Evolutionary conservation across 2,113 vertebrate genomes (phyloP), one percentile per base, ranked within the genome.

Genomic region (Pycnonotus jocosus): DNA sequence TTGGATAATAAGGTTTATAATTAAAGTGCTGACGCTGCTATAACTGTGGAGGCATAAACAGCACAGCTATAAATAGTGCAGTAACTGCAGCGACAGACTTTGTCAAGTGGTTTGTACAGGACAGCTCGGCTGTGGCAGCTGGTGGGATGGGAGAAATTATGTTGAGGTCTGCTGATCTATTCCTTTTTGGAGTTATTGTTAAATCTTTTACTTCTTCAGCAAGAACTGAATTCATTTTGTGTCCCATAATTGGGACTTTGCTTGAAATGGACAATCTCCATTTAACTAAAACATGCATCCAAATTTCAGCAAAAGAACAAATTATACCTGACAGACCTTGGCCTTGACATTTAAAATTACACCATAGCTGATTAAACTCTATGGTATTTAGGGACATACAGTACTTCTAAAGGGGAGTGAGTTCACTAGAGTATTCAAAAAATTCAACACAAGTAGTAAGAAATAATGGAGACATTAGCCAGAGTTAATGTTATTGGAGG

Each of bases 21-120:
- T 97, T 97, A 97, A 97, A 97, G 78, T 96, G 97, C 96, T 97
- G 96, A 98, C 6, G 5, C 74, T 96, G 86, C 89, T 93, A 44
- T 58, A 95, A 73, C 93, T 95, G 80, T 84, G 96, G 95, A 97
- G 90, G 54, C 86, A 94, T 90, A 85, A 97, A 90, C 62, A 97
- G 90, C 56, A 51, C 21, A 31, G 35, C 78, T 95, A 91, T 92
- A 98, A 96, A 97, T 97, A 97, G 79, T 81, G 71, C 85, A 89
- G 53, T 92, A 97, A 94, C 95, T 97, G 82, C 94, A 79, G 57
- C 57, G 50, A 77, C 78, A 94, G 95, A 82, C 87, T 97, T 81
- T 88, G 88, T 90, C 74, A 93, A 94, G 84, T 80, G 54, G 73
- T 87, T 95, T 87, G 65, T 80, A 50, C 68, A 92, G 92, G 88